Evolutionary conservation across 1,140 invertebrate genomes (phyloP), one percentile per base, ranked within the genome.

Genomic region (Drosophila bocki): DNA sequence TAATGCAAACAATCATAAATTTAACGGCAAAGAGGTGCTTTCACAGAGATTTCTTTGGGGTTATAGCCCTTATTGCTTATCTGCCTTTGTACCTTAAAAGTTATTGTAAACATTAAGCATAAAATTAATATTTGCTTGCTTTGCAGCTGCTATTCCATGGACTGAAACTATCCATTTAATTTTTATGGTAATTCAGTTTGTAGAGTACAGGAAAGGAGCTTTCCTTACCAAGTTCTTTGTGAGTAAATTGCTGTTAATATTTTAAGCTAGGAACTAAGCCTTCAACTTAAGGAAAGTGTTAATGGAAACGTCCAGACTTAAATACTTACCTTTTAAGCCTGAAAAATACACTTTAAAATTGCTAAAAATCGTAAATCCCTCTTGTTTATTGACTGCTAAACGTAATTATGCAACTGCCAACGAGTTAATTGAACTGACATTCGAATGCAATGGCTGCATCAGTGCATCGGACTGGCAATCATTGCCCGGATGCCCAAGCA

Each of bases 1-100:
- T 67, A 86, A 72, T 75, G 80, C 69, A 88, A 59, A 87, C 70
- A 80, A 58, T 57, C 75, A 82, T 87, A 88, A 84, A 88, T 82
- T 69, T 78, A 47, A 62, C 41, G 50, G 39, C 33, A 12, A 8
- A 37, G 22, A 42, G 54, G 51, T 37, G 51, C 33, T 54, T 54
- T 54, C 17, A 37, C 17, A 37, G 17, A 54, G 19, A 51, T 63
- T 44, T 47, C 26, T 44, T 60, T 59, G n/a, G 26, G 26, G 53
- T 4, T 19, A 22, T n/a, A 22, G 56, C n/a, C 17, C 26, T 64
- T 44, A 64, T 17, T 19, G 32, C 19, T 65, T 17, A 45, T 62
- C 41, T 65, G 48, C 1, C 12, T 17, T 12, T 26, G 48, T 32
- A 39, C 33, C 33, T 41, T 53, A 5, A 56, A 60, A 61, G 44